Evolutionary conservation across 1,140 invertebrate species (phyloP).

Genomic region (Pseudomyrmex pallidus): DNA sequence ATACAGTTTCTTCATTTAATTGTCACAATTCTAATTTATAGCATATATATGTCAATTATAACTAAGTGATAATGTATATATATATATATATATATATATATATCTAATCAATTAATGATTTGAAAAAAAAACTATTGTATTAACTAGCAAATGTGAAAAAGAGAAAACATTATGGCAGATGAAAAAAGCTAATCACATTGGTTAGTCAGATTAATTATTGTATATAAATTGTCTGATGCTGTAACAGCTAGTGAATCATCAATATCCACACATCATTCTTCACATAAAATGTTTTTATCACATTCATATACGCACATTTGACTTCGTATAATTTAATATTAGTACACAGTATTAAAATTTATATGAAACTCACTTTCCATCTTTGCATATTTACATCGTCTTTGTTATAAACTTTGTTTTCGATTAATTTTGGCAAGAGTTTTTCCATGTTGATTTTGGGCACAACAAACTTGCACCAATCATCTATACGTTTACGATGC

Average conservation of each 20-base stretch:
- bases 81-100: no score
- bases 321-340: no score
- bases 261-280: no score
- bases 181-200: no score
- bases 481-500: conserved; percentile 73
- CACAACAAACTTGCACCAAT: conserved; percentile 64
- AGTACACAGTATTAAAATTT: background rate
- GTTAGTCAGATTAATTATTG: background rate
- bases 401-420: conserved; percentile 74
- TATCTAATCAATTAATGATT: no score
- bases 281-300: background rate
- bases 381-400: conserved; percentile 75
- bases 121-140: no score
- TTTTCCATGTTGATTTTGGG: conserved; percentile 66
- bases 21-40: no score
- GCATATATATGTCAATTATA: no score
- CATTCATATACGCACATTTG: background rate
- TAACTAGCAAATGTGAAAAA: no score
- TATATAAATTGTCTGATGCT: background rate
- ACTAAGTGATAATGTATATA: no score
- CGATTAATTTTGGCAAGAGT: conserved; percentile 75
- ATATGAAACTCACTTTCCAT: conserved; percentile 74
- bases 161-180: no score
- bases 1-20: no score
- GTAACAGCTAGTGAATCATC: background rate